These are phyloP conservation scores for Adineta ricciae DNA, from an alignment of 2,888 invertebrate genomes.

Conservation along the genomic window DNA sequence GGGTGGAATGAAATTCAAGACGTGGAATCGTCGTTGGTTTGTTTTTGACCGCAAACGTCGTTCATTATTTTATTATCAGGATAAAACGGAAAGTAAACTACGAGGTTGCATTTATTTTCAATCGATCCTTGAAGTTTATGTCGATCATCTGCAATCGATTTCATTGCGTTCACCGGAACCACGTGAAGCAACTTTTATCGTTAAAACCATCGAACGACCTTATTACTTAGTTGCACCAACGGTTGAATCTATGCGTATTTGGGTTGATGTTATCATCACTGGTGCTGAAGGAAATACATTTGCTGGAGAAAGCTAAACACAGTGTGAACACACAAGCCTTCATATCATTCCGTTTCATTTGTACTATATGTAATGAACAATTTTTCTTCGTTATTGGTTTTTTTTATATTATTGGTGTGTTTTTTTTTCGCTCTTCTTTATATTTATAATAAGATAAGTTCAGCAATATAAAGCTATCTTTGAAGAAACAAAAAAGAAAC, in stretches of 20 bases:
- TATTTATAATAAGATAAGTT: background rate
- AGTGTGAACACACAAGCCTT: background rate
- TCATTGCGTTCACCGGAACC: slow-evolving; percentile 54
- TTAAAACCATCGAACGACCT: slow-evolving; percentile 77
- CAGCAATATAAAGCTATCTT: background rate
- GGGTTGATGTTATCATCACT: slow-evolving; percentile 88
- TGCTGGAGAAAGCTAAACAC: background rate
- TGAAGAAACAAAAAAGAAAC: background rate
- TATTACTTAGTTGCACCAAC: slow-evolving; percentile 85
- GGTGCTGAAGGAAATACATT: slow-evolving; percentile 65
- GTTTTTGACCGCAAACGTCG: slow-evolving; percentile 81
- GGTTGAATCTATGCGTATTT: slow-evolving; percentile 83
- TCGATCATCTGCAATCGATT: slow-evolving; percentile 82
- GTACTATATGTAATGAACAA: background rate
- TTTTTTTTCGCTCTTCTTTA: background rate
- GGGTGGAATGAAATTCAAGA: slow-evolving; percentile 57
- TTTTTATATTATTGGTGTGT: background rate
- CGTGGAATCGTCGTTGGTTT: slow-evolving; percentile 92
- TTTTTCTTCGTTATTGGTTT: background rate
- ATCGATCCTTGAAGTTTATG: slow-evolving; percentile 90
- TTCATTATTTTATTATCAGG: slow-evolving; percentile 79
- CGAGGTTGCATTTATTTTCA: slow-evolving; percentile 62
- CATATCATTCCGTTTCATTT: background rate
- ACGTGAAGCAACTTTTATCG: slow-evolving; percentile 64
- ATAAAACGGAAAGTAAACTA: slow-evolving; percentile 58